Conservation (phyloP, 2,888 invertebrate genomes). For the Cryptocephalus primarius region DNA sequence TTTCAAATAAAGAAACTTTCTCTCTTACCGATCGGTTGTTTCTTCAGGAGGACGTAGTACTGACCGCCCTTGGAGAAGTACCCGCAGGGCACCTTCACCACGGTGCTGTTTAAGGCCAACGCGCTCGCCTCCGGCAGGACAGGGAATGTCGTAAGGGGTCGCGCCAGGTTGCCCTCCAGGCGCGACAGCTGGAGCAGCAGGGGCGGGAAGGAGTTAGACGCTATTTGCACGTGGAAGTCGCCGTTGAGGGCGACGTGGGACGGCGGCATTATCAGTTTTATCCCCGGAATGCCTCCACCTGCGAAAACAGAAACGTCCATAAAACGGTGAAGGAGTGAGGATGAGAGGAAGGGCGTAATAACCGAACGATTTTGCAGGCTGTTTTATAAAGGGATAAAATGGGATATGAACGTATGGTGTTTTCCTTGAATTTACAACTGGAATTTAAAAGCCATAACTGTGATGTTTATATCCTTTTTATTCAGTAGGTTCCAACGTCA, state of each 20-base stretch:
- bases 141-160: slow-evolving; percentile 31
- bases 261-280: slow-evolving; percentile 45
- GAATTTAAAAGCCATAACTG: too few relatives aligned
- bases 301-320: slow-evolving; percentile 14
- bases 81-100: slow-evolving; percentile 50
- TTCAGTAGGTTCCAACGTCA: too few relatives aligned
- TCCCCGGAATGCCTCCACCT: slow-evolving; percentile 31
- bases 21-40: slow-evolving; percentile 22
- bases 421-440: too few relatives aligned
- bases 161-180: slow-evolving; percentile 32
- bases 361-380: too few relatives aligned
- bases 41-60: slow-evolving; percentile 44
- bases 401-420: not conserved
- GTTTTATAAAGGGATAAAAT: not conserved
- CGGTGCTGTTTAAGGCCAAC: slow-evolving; percentile 29
- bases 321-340: not conserved
- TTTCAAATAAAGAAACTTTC: too few relatives aligned
- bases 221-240: slow-evolving; percentile 62
- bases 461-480: too few relatives aligned
- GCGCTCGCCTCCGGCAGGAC: slow-evolving; percentile 33
- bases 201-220: slow-evolving; percentile 35
- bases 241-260: slow-evolving; percentile 69
- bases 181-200: slow-evolving; percentile 37
- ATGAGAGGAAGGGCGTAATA: too few relatives aligned
- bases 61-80: slow-evolving; percentile 63